phyloP scores from a whole-genome alignment of 2,797 vertebrate species.

The Pygocentrus nattereri region DNA sequence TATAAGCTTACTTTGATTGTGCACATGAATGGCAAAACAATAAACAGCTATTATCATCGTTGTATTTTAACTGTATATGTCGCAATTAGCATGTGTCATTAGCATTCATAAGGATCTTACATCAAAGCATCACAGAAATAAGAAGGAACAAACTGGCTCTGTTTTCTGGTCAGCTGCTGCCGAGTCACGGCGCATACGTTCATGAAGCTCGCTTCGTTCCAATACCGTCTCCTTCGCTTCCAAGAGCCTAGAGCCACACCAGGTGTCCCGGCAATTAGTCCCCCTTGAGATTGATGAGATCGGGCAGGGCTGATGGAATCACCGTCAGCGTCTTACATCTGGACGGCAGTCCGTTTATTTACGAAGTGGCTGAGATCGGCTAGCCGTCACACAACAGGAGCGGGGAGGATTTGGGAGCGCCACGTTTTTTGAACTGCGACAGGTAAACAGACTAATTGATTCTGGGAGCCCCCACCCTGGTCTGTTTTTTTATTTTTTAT shows the following conservation, averaged over 20 bases:
- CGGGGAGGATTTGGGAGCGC: conserved; percentile 70
- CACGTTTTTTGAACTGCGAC: conserved; percentile 77
- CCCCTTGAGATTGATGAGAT: conserved; percentile 58
- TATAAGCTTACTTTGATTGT: background rate
- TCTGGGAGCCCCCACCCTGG: conserved; percentile 62
- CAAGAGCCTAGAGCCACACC: conserved; percentile 45
- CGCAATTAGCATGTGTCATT: background rate
- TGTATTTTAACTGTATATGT: background rate
- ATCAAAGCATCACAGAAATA: conserved; percentile 18
- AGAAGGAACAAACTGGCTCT: conserved; percentile 25
- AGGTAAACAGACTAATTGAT: conserved; percentile 86
- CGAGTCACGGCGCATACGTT: background rate
- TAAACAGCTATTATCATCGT: background rate
- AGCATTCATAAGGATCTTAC: conserved; percentile 14
- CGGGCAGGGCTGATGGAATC: conserved; percentile 45
- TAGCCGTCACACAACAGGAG: conserved; percentile 13
- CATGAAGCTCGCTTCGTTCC: conserved; percentile 1
- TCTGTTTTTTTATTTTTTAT: background rate
- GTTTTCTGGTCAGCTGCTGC: background rate
- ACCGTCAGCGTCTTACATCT: conserved; percentile 54
- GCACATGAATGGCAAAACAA: background rate
- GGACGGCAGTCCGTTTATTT: conserved; percentile 71
- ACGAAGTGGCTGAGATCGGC: conserved; percentile 66
- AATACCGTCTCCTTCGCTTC: conserved; percentile 30
- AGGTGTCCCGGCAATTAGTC: conserved; percentile 62